Evolutionary conservation across 2,113 vertebrate genomes (phyloP).

Genomic region (Orthonyx spaldingii): DNA sequence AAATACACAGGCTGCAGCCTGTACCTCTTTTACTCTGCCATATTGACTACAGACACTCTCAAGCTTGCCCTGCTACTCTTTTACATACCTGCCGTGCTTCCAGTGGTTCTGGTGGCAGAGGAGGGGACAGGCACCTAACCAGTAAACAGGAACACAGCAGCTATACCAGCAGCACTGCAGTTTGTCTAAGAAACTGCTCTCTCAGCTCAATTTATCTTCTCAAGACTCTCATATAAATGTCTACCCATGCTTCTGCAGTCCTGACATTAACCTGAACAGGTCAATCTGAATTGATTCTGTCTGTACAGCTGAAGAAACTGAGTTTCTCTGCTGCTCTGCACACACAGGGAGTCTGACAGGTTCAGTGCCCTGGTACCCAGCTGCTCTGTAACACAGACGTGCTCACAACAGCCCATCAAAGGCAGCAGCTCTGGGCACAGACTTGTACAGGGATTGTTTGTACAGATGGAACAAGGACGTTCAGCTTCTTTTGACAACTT

Average conservation of each 20-base stretch:
- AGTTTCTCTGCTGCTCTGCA: background rate
- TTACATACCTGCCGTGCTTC: accelerated
- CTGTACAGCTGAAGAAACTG: background rate
- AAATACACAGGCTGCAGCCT: background rate
- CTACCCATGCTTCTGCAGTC: background rate
- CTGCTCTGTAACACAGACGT: background rate
- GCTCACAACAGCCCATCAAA: background rate
- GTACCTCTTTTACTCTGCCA: background rate
- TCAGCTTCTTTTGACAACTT: background rate
- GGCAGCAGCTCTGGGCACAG: background rate
- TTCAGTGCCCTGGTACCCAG: background rate
- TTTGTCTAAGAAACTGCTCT: background rate
- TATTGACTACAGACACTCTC: background rate
- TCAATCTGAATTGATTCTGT: background rate
- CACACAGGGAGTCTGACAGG: background rate
- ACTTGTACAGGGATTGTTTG: background rate
- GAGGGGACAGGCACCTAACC: background rate
- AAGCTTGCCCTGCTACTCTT: background rate
- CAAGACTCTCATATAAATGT: background rate
- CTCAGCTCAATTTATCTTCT: background rate
- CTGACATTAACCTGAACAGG: background rate
- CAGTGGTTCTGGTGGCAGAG: background rate
- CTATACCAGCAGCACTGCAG: background rate
- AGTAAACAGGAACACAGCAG: background rate
- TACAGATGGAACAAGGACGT: background rate